A percentile compares a stretch with the other conserved stretches of the same genome.
Conservation (phyloP, 2,797 vertebrate genomes). For the Sebastes diploproa region DNA sequence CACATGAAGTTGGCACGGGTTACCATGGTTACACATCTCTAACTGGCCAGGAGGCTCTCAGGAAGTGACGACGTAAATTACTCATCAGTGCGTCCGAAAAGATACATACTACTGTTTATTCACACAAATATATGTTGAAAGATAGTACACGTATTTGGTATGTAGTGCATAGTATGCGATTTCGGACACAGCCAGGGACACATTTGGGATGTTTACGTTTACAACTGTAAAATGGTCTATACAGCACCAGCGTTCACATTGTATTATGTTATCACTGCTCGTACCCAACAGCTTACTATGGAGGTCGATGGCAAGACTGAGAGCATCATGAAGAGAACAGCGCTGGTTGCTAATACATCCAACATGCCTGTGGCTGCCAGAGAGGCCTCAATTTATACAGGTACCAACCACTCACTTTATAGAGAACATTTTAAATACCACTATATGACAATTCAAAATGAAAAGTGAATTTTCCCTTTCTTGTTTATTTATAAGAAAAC, state of each 20-base stretch:
- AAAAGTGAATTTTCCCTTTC: not conserved
- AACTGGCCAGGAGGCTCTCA: too few relatives aligned
- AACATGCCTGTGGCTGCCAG: conserved; percentile 99
- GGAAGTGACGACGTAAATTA: too few relatives aligned
- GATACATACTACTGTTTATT: too few relatives aligned
- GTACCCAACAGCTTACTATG: conserved; percentile 90
- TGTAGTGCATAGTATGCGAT: too few relatives aligned
- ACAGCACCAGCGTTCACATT: not conserved
- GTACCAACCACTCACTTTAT: conserved; percentile 63
- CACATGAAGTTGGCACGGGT: too few relatives aligned
- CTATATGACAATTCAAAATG: not conserved
- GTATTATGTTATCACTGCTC: not conserved
- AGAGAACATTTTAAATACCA: not conserved
- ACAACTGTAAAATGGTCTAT: too few relatives aligned
- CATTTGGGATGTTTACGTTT: too few relatives aligned
- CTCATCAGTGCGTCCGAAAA: too few relatives aligned
- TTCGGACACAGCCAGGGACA: too few relatives aligned
- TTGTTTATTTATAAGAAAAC: not conserved
- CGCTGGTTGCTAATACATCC: conserved; percentile 97
- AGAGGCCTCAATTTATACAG: conserved; percentile 99
- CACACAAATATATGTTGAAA: too few relatives aligned
- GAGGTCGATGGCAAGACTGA: conserved; percentile 96
- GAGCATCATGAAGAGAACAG: conserved; percentile 99
- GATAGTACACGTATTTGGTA: too few relatives aligned
- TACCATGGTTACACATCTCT: too few relatives aligned